Evolutionary conservation across 2,113 vertebrate species (phyloP).

Genomic region (Haemorhous mexicanus): DNA sequence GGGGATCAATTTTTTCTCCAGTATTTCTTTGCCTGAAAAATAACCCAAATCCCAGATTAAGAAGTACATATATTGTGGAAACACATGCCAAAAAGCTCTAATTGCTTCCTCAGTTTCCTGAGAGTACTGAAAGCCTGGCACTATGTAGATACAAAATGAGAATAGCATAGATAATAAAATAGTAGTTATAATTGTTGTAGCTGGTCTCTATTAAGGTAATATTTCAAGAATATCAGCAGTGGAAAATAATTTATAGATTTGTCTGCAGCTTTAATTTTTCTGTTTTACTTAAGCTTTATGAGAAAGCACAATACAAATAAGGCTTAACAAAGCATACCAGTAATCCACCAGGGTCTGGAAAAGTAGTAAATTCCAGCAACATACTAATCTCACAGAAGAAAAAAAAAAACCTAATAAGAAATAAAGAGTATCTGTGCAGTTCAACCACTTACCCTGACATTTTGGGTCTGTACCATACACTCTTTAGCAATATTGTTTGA

Average conservation of each 20-base stretch:
- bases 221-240: background rate
- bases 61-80: background rate
- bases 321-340: background rate
- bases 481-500: background rate
- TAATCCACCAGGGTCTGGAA: background rate
- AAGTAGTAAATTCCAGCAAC: background rate
- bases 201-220: background rate
- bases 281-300: background rate
- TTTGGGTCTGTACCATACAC: background rate
- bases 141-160: background rate
- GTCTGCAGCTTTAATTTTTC: background rate
- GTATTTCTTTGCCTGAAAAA: background rate
- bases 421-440: background rate
- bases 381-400: background rate
- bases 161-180: constrained; percentile 17
- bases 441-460: background rate
- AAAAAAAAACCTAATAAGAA: background rate
- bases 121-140: background rate
- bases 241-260: background rate
- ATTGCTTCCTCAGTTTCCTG: constrained; percentile 21
- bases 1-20: background rate
- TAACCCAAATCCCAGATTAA: background rate
- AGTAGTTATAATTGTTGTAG: background rate
- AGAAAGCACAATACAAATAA: background rate
- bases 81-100: background rate